Evolutionary conservation across 2,797 vertebrate genomes (phyloP).

Genomic region (Morelia viridis): DNA sequence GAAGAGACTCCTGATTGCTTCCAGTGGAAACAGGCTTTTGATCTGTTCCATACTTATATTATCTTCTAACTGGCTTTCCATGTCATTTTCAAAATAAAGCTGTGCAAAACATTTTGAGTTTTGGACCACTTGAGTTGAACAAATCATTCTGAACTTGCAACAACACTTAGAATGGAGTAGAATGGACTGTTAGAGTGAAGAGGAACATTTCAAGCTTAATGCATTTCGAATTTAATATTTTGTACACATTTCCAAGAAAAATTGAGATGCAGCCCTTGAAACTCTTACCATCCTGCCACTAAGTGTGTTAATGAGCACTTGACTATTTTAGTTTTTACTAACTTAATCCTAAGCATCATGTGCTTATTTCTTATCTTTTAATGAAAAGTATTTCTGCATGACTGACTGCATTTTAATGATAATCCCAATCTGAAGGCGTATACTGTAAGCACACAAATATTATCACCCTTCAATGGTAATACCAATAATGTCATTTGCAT

Average conservation of each 20-base stretch:
- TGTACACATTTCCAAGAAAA: neutral
- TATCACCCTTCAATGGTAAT: neutral
- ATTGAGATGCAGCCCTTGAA: neutral
- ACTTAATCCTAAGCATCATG: conserved; percentile 48
- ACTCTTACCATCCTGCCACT: neutral
- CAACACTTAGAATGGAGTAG: neutral
- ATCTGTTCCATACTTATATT: neutral
- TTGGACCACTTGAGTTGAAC: neutral
- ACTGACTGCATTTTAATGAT: conserved; percentile 46
- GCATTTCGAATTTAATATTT: neutral
- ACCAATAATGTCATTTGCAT: conserved; percentile 40
- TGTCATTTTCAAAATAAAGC: neutral
- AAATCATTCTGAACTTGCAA: neutral
- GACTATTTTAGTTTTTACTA: conserved; percentile 24
- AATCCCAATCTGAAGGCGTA: conserved; percentile 39
- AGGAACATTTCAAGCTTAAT: neutral
- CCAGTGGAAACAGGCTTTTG: neutral
- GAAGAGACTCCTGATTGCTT: neutral
- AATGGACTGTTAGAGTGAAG: neutral
- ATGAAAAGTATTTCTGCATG: conserved; percentile 19
- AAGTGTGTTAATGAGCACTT: neutral
- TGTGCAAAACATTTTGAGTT: too few species aligned
- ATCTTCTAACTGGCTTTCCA: neutral
- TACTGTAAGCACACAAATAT: neutral
- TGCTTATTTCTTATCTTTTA: conserved; percentile 51